Evolutionary conservation across 2,113 vertebrate genomes (phyloP).

Genomic region (Bothrops jararaca): DNA sequence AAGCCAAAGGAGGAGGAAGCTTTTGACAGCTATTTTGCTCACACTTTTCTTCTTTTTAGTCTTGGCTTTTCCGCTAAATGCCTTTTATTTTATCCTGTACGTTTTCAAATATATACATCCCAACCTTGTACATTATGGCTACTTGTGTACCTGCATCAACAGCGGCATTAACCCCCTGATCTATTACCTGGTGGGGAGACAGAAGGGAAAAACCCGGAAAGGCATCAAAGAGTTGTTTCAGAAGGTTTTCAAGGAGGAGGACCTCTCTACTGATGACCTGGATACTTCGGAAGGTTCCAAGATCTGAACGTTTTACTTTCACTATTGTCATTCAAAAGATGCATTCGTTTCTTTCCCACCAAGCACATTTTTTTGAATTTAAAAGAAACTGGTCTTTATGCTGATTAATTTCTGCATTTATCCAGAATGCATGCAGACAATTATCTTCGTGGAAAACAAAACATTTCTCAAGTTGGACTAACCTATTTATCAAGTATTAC

Average conservation of each 20-base stretch:
- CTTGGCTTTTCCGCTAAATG: neutral
- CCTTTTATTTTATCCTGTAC: neutral
- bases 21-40: neutral
- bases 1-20: neutral
- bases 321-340: neutral
- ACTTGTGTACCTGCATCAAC: neutral
- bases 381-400: neutral
- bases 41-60: neutral
- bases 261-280: neutral
- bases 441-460: neutral
- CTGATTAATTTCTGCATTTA: neutral
- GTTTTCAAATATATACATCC: neutral
- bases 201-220: neutral
- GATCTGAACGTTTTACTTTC: neutral
- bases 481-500: neutral
- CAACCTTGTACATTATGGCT: neutral
- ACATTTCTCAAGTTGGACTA: neutral
- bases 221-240: neutral
- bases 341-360: neutral
- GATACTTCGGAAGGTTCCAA: neutral
- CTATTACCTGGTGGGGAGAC: neutral
- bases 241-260: constrained; percentile 1
- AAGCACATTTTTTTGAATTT: neutral
- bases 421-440: neutral
- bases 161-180: neutral